Evolutionary conservation across 1,140 invertebrate species (phyloP).

Genomic region (Caenorhabditis elegans): DNA sequence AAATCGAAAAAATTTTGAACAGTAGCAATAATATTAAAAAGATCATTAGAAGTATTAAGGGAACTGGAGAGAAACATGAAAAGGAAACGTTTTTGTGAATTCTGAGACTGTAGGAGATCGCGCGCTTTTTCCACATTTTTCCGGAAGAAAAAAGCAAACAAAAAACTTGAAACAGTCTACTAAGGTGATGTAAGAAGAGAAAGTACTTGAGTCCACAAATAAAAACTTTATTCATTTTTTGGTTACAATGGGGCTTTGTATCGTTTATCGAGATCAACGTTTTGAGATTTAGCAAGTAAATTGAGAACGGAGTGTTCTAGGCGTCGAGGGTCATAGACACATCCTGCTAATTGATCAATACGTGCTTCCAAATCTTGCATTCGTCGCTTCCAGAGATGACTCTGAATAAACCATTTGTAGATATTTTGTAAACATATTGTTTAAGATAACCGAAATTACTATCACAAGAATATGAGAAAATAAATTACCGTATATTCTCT

Average conservation of each 20-base stretch:
- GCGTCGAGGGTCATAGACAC: neutral
- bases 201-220: neutral
- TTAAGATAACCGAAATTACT: too few relatives aligned
- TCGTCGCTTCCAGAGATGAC: neutral
- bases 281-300: neutral
- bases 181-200: neutral
- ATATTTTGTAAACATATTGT: too few relatives aligned
- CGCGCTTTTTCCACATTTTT: neutral
- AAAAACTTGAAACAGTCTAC: constrained; percentile 13
- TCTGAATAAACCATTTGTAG: neutral
- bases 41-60: neutral
- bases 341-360: constrained; percentile 1
- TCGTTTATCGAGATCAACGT: neutral
- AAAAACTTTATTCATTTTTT: neutral
- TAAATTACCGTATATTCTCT: too few relatives aligned
- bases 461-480: too few relatives aligned
- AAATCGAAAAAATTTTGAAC: neutral
- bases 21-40: neutral
- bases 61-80: neutral
- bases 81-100: neutral
- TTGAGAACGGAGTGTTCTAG: neutral
- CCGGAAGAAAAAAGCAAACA: constrained; percentile 25
- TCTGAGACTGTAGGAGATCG: too few relatives aligned
- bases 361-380: constrained; percentile 1
- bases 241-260: neutral